Evolutionary conservation across 2,113 vertebrate species (phyloP), one percentile per base, ranked within the genome.

Genomic region (Ifrita kowaldi): DNA sequence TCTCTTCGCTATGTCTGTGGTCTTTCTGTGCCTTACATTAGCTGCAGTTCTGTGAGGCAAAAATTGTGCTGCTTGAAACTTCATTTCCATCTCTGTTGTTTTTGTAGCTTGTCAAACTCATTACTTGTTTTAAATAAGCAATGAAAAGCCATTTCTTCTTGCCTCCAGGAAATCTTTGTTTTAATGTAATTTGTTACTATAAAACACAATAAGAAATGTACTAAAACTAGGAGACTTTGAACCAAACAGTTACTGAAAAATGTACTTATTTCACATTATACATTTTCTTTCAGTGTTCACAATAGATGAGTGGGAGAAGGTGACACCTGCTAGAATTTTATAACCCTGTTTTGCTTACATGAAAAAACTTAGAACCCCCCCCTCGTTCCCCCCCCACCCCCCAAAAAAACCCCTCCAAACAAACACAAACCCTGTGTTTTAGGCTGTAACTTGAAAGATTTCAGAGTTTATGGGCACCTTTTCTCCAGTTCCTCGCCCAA

Each of bases 131-230:
- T 70, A 80, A 96, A 50, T 82, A 16, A 18, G 67, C 57, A 89
- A 15, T 77, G 82, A 86, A 95, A 95, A 93, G 33, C n/a, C 50
- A 52, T 92, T 94, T 93, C 64, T 96, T 53, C 68, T 67, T 88
- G 80, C 68, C 76, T 92, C 28, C 37, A 81, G 90, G 83, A 95
- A 75, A 75, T 84, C 56, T 84, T 87, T 87, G 65, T 89, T 94
- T 92, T 87, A 91, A 68, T 64, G 44, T 78, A 75, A 68, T 95
- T 94, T 88, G 52, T 90, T 88, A 55, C 71, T 90, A 44, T 83
- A 85, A 90, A 65, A 30, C 74, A 69, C 2, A 28, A 5, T 56
- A 69, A 90, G 82, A 85, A 94, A 73, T 46, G 12, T 41, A 30
- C 77, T 90, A 30, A 71, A 83, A 55, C 63, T 57, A 76, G 70